Conservation (phyloP, 2,888 invertebrate species). For the Anorthoa munda region DNA sequence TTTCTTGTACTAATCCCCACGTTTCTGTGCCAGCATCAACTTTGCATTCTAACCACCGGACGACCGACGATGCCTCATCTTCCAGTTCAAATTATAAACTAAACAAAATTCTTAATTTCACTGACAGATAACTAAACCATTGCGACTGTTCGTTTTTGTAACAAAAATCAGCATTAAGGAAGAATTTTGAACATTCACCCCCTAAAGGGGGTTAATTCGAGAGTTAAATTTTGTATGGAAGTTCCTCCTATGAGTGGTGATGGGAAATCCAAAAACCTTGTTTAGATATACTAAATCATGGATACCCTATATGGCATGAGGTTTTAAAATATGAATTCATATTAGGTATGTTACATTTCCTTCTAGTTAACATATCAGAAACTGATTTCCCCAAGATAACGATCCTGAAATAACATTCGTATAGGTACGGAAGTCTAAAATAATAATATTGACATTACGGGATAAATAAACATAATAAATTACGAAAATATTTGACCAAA, state of each 20-base stretch:
- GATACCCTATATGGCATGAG: too few relatives aligned
- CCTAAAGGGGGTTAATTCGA: background rate
- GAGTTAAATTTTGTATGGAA: background rate
- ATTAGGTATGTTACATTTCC: background rate
- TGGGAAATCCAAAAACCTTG: background rate
- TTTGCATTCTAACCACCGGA: too few relatives aligned
- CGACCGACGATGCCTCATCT: too few relatives aligned
- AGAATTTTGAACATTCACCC: background rate
- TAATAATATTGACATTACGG: background rate
- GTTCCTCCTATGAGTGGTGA: background rate
- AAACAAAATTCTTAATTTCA: too few relatives aligned
- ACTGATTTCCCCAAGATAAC: background rate
- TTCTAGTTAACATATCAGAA: background rate
- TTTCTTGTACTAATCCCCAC: too few relatives aligned
- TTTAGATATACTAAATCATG: too few relatives aligned
- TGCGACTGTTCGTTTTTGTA: too few relatives aligned
- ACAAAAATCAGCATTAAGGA: too few relatives aligned
- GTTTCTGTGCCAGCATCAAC: too few relatives aligned
- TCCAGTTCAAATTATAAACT: too few relatives aligned
- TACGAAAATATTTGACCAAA: slow-evolving; percentile 43
- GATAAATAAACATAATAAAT: slow-evolving; percentile 23
- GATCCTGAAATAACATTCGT: background rate
- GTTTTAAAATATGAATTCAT: too few relatives aligned
- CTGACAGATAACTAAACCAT: too few relatives aligned
- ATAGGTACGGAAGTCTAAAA: background rate